phyloP scores from a whole-genome alignment of 53 echinoderm and acorn worm genomes.

The Echinometra lucunter region DNA sequence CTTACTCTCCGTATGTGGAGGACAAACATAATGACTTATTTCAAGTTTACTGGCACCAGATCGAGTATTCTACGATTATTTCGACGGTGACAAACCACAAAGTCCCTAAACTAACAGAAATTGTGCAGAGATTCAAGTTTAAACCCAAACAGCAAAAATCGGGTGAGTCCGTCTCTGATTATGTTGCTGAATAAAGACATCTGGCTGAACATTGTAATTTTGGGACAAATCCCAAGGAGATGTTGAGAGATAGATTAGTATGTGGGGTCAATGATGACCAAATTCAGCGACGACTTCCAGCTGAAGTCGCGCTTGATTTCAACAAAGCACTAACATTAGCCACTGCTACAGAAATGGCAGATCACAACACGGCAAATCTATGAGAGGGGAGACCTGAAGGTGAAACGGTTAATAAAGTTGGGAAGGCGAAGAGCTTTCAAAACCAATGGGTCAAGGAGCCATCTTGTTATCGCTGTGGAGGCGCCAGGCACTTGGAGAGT shows the following conservation, averaged over 20 bases:
- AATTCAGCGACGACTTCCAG: conserved; percentile 41
- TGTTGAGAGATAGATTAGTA: conserved; percentile 60
- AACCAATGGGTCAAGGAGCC: background rate
- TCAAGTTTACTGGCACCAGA: too few relatives aligned
- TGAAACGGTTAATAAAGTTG: too few relatives aligned
- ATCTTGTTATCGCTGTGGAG: conserved; percentile 43
- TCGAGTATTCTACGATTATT: too few relatives aligned
- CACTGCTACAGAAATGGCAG: conserved; percentile 49
- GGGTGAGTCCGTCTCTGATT: conserved; percentile 43
- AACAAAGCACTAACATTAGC: conserved; percentile 7
- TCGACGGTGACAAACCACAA: conserved; percentile 49
- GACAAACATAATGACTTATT: too few relatives aligned
- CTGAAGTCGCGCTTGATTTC: conserved; percentile 47
- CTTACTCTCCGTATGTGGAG: too few relatives aligned
- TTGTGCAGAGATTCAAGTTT: conserved; percentile 69
- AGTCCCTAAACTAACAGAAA: conserved; percentile 50
- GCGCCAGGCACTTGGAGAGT: too few relatives aligned
- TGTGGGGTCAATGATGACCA: conserved; percentile 59
- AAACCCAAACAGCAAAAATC: conserved; percentile 41
- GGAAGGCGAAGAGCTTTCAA: background rate
- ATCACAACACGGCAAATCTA: conserved; percentile 45
- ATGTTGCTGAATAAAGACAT: conserved; percentile 36
- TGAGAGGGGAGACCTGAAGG: too few relatives aligned
- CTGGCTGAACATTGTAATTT: too few relatives aligned
- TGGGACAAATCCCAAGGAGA: too few relatives aligned